Percentiles rank a stretch among this genome's conserved stretches.
Evolutionary conservation across 2,797 vertebrate species (phyloP).

Genomic region (Diplodus puntazzo): DNA sequence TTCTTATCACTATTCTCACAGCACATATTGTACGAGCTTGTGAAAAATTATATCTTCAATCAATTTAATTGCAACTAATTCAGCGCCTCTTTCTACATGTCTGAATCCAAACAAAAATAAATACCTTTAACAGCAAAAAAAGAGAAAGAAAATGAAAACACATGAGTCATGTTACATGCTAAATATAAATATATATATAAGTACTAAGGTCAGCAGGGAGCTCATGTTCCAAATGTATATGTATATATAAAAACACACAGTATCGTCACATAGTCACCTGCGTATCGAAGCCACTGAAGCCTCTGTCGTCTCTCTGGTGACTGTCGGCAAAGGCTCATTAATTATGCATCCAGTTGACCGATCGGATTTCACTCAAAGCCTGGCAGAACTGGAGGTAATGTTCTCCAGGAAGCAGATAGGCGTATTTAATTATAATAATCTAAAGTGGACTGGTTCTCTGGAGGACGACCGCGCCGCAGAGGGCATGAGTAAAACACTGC

Average conservation of each 20-base stretch:
- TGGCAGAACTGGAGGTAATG: neutral
- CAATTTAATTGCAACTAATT: neutral
- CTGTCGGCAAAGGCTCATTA: slow-evolving; percentile 8
- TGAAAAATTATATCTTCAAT: neutral
- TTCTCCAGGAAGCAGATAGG: neutral
- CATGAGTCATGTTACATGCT: neutral
- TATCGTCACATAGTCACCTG: neutral
- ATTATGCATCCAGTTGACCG: slow-evolving; percentile 19
- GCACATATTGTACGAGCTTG: neutral
- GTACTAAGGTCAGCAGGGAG: neutral
- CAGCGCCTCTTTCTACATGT: neutral
- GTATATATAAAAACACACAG: neutral
- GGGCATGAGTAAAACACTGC: neutral
- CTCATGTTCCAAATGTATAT: neutral
- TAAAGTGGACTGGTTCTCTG: neutral
- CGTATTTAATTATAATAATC: neutral
- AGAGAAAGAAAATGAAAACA: neutral
- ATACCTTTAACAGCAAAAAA: neutral
- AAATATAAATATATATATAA: neutral
- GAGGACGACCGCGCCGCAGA: neutral
- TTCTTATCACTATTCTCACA: neutral
- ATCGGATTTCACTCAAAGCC: slow-evolving; percentile 19
- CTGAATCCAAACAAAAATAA: neutral
- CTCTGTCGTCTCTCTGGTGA: neutral
- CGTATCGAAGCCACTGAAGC: neutral